These are phyloP conservation scores for Seladonia tumulorum DNA, from an alignment of 2,888 invertebrate genomes.

Conservation along the genomic window DNA sequence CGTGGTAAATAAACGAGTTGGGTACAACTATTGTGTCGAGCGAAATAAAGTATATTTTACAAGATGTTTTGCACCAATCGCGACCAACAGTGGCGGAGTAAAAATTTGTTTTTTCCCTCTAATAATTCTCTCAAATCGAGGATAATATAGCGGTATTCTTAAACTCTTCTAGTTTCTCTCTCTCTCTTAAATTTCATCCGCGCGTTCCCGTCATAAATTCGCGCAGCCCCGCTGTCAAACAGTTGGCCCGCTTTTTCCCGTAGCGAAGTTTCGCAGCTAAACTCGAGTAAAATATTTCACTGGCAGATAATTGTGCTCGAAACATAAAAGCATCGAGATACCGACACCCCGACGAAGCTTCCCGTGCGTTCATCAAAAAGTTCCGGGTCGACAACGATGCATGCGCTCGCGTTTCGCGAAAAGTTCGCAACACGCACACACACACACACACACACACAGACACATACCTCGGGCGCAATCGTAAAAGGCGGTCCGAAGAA, in stretches of 20 bases:
- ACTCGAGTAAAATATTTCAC: background rate
- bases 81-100: too few relatives aligned
- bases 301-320: background rate
- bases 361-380: background rate
- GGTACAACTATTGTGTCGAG: too few relatives aligned
- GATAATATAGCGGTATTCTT: background rate
- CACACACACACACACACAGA: too few relatives aligned
- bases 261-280: background rate
- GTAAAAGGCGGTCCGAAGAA: slow-evolving; percentile 21
- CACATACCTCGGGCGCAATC: slow-evolving; percentile 11
- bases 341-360: background rate
- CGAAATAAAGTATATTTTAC: too few relatives aligned
- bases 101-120: background rate
- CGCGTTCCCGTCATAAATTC: background rate
- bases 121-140: background rate
- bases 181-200: background rate
- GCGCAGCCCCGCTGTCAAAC: background rate
- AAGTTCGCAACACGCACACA: background rate
- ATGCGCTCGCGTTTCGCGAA: background rate
- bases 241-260: background rate
- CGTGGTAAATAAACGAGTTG: too few relatives aligned
- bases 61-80: too few relatives aligned
- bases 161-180: background rate
- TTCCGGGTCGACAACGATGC: background rate
- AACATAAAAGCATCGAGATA: slow-evolving; percentile 1